Evolutionary conservation across 1,140 invertebrate genomes (phyloP).

Genomic region (Euschistus heros): DNA sequence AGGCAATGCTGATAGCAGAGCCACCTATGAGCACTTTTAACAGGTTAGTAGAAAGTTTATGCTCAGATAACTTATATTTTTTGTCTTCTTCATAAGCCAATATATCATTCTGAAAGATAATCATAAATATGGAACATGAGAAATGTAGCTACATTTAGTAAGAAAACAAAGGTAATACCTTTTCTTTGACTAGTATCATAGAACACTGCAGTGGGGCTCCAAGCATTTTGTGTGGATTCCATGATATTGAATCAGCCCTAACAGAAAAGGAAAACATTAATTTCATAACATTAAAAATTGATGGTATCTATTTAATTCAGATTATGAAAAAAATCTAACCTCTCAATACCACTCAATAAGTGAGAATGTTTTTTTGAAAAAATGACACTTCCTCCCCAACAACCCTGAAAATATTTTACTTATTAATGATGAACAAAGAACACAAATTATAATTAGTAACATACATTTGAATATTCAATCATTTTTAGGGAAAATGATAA

Average conservation of each 20-base stretch:
- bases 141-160: too few relatives aligned
- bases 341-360: slow-evolving; percentile 55
- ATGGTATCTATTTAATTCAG: slow-evolving; percentile 18
- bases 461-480: too few relatives aligned
- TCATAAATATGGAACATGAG: too few relatives aligned
- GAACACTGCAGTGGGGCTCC: slow-evolving; percentile 83
- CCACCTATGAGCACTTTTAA: too few relatives aligned
- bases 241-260: slow-evolving; percentile 71
- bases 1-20: too few relatives aligned
- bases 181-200: slow-evolving; percentile 56
- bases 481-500: too few relatives aligned
- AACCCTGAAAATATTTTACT: slow-evolving; percentile 46
- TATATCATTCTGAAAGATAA: too few relatives aligned
- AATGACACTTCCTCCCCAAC: slow-evolving; percentile 69
- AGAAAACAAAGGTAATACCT: too few relatives aligned
- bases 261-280: slow-evolving; percentile 19
- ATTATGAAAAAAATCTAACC: slow-evolving; percentile 37
- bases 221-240: slow-evolving; percentile 91
- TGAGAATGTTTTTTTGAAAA: slow-evolving; percentile 54
- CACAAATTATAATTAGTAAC: too few relatives aligned
- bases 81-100: too few relatives aligned
- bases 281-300: slow-evolving; percentile 31
- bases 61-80: too few relatives aligned
- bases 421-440: not conserved
- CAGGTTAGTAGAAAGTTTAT: too few relatives aligned